Evolutionary conservation across 2,797 vertebrate genomes (phyloP).

Genomic region (Sebastolobus altivelis): DNA sequence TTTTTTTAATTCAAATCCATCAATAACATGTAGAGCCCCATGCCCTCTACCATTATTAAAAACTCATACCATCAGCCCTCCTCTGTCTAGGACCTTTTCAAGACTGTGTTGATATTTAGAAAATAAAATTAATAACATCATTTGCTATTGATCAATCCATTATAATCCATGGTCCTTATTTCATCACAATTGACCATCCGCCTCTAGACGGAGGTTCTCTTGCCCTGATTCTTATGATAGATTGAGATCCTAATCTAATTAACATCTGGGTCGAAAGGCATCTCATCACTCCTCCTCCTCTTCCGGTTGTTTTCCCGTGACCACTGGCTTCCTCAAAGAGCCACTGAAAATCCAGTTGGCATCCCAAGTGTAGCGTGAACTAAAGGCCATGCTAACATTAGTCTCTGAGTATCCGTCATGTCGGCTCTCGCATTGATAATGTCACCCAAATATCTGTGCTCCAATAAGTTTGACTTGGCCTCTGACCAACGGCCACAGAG

Average conservation of each 20-base stretch:
- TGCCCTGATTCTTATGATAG: conserved; percentile 56
- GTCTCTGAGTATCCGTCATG: conserved; percentile 66
- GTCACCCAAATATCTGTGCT: conserved; percentile 82
- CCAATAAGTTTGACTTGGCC: conserved; percentile 77
- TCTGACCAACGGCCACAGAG: conserved; percentile 56
- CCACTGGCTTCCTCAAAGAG: conserved; percentile 75
- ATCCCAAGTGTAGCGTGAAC: conserved; percentile 84
- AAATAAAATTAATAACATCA: conserved; percentile 49
- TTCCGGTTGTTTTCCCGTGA: conserved; percentile 70
- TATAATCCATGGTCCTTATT: conserved; percentile 21
- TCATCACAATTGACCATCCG: conserved; percentile 51
- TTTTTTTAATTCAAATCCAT: background rate
- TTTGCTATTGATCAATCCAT: conserved; percentile 57
- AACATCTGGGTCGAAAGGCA: conserved; percentile 79
- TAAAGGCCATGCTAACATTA: conserved; percentile 78
- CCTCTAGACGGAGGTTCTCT: conserved; percentile 41
- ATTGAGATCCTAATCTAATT: conserved; percentile 79
- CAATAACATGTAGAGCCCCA: background rate
- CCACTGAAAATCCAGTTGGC: conserved; percentile 72
- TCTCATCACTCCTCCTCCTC: conserved; percentile 67
- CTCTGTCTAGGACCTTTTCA: conserved; percentile 2
- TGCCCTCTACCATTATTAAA: background rate
- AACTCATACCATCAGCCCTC: background rate
- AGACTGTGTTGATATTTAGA: conserved; percentile 35
- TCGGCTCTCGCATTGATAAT: conserved; percentile 69